Evolutionary conservation across 2,113 vertebrate genomes (phyloP), one percentile per base, ranked within the genome.

Genomic region (Porphyrio hochstetteri): DNA sequence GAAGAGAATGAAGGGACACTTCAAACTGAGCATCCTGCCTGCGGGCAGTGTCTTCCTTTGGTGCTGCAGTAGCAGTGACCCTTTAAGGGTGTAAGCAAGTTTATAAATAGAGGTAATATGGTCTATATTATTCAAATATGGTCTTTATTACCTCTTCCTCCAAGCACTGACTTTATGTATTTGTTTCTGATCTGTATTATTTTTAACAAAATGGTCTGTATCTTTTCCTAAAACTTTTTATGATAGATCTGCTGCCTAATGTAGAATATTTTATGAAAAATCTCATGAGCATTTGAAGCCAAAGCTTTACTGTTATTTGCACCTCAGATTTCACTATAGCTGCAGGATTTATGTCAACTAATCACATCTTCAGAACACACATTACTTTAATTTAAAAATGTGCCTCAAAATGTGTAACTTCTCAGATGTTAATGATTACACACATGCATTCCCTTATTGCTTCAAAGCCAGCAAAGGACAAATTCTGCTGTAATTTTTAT

Each of bases 381-480:
- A n/a, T 93, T 56, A 69, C 16, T 76, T 75, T 82, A 42, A 77
- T 90, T 93, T 88, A 44, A 84, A 90, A 94, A 56, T 0, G 1
- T 0, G 0, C 72, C 56, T 88, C 1, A 0, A 94, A 94, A 86
- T 86, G 88, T 86, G 69, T 67, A 84, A 93, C 88, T 93, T 95
- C 88, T 50, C 95, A 94, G 88, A 92, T 96, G 93, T 93, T 93
- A 90, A 61, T 81, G 65, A 92, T 95, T 93, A 91, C 4, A 0
- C 71, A 90, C 40, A 33, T 74, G 86, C 94, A 95, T 95, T 67
- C 35, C 64, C 48, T 96, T 96, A 92, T 21, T 93, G 48, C 56
- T 90, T 93, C 82, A 81, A 92, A 93, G 88, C 42, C 46, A 81
- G 46, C 25, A 72, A 88, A 92, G 57, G 42, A 60, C 18, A 88